A percentile compares a stretch with the other conserved stretches of the same genome.
Conservation (phyloP, 2,888 invertebrate genomes). For the Heliconius cydno region DNA sequence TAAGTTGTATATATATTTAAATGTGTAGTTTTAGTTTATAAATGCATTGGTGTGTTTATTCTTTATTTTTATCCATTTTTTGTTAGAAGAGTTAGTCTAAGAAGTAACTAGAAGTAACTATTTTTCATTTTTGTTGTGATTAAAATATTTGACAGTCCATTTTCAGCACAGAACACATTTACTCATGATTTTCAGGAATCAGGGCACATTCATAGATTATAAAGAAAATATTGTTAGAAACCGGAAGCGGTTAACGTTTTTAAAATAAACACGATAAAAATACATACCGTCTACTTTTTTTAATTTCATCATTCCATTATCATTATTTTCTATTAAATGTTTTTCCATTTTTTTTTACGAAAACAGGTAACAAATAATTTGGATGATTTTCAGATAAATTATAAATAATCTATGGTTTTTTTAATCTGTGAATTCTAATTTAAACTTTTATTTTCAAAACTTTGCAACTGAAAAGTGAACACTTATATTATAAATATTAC, state of each 20-base stretch:
- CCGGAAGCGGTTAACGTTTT: no score
- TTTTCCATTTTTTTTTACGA: neutral
- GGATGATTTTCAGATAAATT: neutral
- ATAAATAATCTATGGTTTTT: neutral
- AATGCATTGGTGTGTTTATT: neutral
- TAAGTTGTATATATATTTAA: slow-evolving; percentile 2
- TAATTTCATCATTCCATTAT: neutral
- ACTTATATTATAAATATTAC: neutral
- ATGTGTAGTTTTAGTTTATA: neutral
- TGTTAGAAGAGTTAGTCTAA: neutral
- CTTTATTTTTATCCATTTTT: slow-evolving; percentile 24
- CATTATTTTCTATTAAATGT: neutral
- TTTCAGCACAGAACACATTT: neutral
- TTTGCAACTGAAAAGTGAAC: slow-evolving; percentile 7
- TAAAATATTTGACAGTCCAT: slow-evolving; percentile 11
- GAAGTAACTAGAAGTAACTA: neutral
- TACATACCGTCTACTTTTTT: no score
- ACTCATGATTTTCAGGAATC: neutral
- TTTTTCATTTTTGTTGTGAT: slow-evolving; percentile 28
- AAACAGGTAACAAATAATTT: neutral
- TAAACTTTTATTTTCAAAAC: slow-evolving; percentile 8
- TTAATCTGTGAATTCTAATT: neutral
- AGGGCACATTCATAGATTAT: neutral
- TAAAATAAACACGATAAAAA: no score
- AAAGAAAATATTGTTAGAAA: neutral